Evolutionary conservation across 2,113 vertebrate species (phyloP), one percentile per base, ranked within the genome.

Genomic region (Antechinus flavipes): DNA sequence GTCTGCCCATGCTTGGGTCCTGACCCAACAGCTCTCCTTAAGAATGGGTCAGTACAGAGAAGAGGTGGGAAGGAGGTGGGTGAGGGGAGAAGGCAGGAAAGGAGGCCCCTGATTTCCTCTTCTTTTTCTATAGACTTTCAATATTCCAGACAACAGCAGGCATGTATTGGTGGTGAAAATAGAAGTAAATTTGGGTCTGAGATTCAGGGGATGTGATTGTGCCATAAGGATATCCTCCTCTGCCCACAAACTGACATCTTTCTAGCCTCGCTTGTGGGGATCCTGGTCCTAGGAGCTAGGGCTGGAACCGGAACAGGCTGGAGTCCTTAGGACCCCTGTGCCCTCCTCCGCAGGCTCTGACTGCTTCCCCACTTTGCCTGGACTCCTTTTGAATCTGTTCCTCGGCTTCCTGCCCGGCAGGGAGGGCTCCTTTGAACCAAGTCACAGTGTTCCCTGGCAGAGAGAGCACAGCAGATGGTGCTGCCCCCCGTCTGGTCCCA

Each of bases 401-500:
- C 92, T 92, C 11, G 47, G 53, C 68, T 91, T 5, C 0, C 22
- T 11, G 49, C 50, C 50, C 90, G 0, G 91, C 12, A 50, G 90
- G 91, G 68, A 94, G 93, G 95, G 58, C 96, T 93, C 49, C n/a
- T 91, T 89, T 89, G 93, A 97, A 95, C 90, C 42, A 89, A 50
- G 93, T 54, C 49, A 93, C 94, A 61, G 93, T 91, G 30, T 47
- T 96, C 94, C 97, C 96, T 97, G 96, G 97, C 97, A 97, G 95
- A 96, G 96, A 96, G 95, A 97, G 90, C 84, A 95, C 53, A 97
- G 95, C 98, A 98, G 97, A 98, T 98, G 98, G 98, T 89, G 27
- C 95, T 96, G 54, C 84, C 95, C 84, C 93, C 68, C 8, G 68
- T 84, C 68, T 84, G 23, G 68, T 19, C 68, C 68, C 19, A 84